Evolutionary conservation across 1,140 invertebrate species (phyloP).

Genomic region (Myzus persicae): DNA sequence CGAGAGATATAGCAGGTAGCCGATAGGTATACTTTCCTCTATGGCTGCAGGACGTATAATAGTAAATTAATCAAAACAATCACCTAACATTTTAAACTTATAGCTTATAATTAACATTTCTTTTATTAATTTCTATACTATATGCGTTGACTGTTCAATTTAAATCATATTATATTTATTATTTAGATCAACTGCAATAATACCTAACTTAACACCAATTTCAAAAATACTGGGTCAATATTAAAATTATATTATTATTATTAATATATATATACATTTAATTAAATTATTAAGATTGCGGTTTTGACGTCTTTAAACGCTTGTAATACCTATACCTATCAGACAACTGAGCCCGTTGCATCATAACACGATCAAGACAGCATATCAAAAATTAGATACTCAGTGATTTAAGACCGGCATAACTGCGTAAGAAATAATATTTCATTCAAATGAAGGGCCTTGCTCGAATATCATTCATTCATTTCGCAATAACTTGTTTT

Average conservation of each 20-base stretch:
- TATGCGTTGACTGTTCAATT: background rate
- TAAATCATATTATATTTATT: background rate
- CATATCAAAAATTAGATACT: slow-evolving; percentile 27
- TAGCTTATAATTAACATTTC: background rate
- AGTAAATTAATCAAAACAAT: background rate
- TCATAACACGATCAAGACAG: background rate
- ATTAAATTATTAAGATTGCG: slow-evolving; percentile 4
- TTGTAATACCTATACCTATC: background rate
- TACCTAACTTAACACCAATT: background rate
- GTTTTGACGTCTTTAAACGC: background rate
- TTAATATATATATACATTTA: background rate
- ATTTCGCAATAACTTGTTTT: slow-evolving; percentile 35
- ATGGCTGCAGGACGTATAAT: too few relatives aligned
- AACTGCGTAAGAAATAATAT: background rate
- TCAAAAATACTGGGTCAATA: slow-evolving; percentile 31
- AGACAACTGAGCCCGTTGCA: background rate
- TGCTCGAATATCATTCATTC: background rate
- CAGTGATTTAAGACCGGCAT: background rate
- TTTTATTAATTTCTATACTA: background rate
- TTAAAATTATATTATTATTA: background rate
- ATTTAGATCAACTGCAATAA: background rate
- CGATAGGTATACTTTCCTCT: too few relatives aligned
- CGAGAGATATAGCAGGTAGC: too few relatives aligned
- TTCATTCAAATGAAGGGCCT: slow-evolving; percentile 10
- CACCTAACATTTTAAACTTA: background rate